Evolutionary conservation across 2,888 invertebrate species (phyloP).

Genomic region (Stenodera caucasica): DNA sequence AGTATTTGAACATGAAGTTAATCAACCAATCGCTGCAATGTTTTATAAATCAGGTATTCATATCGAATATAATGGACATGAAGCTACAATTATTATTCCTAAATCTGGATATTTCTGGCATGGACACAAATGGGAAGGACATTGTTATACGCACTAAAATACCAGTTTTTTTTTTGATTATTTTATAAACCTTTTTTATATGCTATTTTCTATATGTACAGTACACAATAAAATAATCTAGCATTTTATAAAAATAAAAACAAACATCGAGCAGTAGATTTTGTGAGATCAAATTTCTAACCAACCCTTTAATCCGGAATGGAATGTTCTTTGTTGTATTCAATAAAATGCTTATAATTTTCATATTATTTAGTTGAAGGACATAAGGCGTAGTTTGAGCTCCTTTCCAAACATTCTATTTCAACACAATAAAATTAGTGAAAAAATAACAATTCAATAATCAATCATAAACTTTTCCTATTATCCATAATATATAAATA

Average conservation of each 20-base stretch:
- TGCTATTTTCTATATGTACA: not conserved
- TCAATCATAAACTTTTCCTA: no score
- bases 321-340: no score
- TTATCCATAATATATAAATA: no score
- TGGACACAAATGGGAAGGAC: not conserved
- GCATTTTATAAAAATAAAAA: not conserved
- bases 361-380: no score
- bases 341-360: no score
- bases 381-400: no score
- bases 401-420: no score
- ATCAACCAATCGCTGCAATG: conserved; percentile 31
- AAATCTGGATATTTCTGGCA: conserved; percentile 10
- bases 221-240: not conserved
- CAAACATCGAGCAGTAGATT: no score
- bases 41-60: conserved; percentile 34
- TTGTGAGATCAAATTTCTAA: no score
- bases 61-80: conserved; percentile 37
- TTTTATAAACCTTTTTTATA: not conserved
- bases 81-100: conserved; percentile 34
- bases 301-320: no score
- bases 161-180: not conserved
- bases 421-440: no score
- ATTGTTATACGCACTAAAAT: not conserved
- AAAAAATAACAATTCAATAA: no score
- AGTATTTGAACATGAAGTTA: conserved; percentile 28